Evolutionary conservation across 2,797 vertebrate genomes (phyloP), one percentile per base, ranked within the genome.

Genomic region (Eurystomus glaucurus): DNA sequence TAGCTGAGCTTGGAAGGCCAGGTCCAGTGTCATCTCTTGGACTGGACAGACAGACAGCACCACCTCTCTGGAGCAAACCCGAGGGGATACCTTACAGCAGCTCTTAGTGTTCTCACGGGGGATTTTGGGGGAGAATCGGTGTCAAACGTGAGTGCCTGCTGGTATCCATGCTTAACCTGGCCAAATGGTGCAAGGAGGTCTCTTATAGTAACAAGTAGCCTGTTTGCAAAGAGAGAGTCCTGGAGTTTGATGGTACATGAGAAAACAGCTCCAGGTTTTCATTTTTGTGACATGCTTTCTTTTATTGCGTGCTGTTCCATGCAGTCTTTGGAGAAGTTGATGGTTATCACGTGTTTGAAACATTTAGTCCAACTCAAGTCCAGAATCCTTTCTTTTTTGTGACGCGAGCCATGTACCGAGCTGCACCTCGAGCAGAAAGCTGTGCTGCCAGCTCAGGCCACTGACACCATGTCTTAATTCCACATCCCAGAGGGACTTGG

Each of bases 81-180:
- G 31, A 29, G 52, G 74, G 72, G 85, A 16, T 23, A 22, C 19
- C 50, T 64, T 23, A 57, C 71, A 81, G 46, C 76, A 52, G 68
- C 60, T 78, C 14, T 48, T 12, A 23, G 33, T 10, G 25, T 35
- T 64, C 66, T 54, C 23, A 2, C 0, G 2, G 71, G 61, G 75
- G 3, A 14, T 39, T 54, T 20, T 0, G 0, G 19, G 17, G 48
- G 4, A 55, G 28, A 69, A 72, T 28, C 51, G 12, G 1, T 5
- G 55, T 39, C 1, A 8, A 55, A 5, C 2, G 2, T 0, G 0
- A 29, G 33, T 25, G 37, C 35, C 2, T 0, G 1, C 39, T 11
- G 23, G 45, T 22, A 55, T 43, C 20, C 61, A 3, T 4, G n/a
- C 46, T 64, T 54, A 55, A 55, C 55, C 58, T 43, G 28, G 21